Base-by-base conservation (phyloP, 2,888 invertebrate genomes). In the Campoplex nolae region DNA sequence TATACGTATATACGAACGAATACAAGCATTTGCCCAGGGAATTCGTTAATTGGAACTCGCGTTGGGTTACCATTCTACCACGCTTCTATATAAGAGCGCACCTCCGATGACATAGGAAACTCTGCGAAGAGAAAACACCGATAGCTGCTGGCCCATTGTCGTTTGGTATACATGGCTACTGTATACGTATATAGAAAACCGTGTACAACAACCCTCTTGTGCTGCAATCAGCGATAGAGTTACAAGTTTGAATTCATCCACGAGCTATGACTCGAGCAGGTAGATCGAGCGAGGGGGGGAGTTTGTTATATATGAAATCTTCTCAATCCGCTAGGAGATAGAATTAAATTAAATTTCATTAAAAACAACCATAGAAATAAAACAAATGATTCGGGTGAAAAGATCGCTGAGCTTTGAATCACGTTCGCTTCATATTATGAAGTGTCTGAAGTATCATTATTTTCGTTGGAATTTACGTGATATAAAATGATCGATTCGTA, bases 31-130 rank as follows among this genome's bases (percentile, higher is more conserved):
- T 77, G 79, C 76, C 76, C 23, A 71, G 75, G 73, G 83, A 86
- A 86, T 86, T 83, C 83, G 83, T 83, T 86, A 86, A 86, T 86
- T 86, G 86, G 80, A 86, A 76, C 83, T 81, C 87, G 84, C 87
- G 84, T 88, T 87, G 88, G 85, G 86, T 89, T 85, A 88, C 84
- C 88, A 84, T 80, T 88, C 85, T 81, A 85, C 82, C 77, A 58
- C 67, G 78, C 74, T 77, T 62, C 81, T 82, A 65, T 23, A 23
- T 74, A 84, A 76, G 70, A 75, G 54, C 68, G 58, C 78, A 68
- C 28, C 38, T 74, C 80, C 82, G 48, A 67, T 85, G 82, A 71
- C 83, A 82, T 42, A 68, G 79, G 76, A 83, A 84, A 80, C 76
- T 51, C 48, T 67, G 54, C 77, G 74, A 45, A 65, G 67, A 62